Base-by-base conservation (phyloP, 2,888 invertebrate genomes). In the Baccha elongata region DNA sequence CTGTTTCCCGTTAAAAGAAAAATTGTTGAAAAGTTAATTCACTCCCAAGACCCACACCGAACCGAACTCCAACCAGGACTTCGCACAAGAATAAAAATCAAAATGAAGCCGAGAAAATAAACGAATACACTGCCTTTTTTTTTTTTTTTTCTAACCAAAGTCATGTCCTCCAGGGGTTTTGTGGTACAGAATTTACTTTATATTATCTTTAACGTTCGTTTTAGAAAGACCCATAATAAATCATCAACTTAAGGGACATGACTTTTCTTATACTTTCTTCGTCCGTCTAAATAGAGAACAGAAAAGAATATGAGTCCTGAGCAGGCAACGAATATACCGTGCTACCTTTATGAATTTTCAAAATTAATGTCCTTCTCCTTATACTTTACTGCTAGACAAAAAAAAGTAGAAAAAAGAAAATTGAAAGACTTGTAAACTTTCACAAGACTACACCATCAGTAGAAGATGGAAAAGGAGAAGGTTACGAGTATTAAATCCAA, bases 21-120 rank as follows among this genome's bases (percentile, higher is more conserved):
- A 79, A 74, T 55, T 65, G 81, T 81, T 81, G 76, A 81, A 81
- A 81, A 76, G 71, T 81, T 81, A 81, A 81, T 81, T 76, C 81
- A 81, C 76, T 71, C 32, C 55, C 58, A 29, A 17, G 19, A 44
- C 42, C 52, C 6, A n/a, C 8, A 19, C 10, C 8, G 15, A 26
- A 13, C 37, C 37, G 5, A 40, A 37, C 13, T 3, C 0, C 5
- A 13, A 13, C 8, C 6, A 19, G 1, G 13, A 10, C 15, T 42
- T 17, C 7, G 29, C 37, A 19, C 19, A n/a, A 19, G 37, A 67
- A 73, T 19, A 21, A 67, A n/a, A 67, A 67, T 62, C 60, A 60
- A 19, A 44, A 67, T 62, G 52, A 71, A 65, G 69, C 65, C 58
- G 40, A 58, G 21, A 64, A 68, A 68, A 74, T 73, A 35, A 37